A percentile compares a stretch with the other conserved stretches of the same genome.
phyloP scores from a whole-genome alignment of 2,113 vertebrate genomes.

The Puntigrus tetrazona region DNA sequence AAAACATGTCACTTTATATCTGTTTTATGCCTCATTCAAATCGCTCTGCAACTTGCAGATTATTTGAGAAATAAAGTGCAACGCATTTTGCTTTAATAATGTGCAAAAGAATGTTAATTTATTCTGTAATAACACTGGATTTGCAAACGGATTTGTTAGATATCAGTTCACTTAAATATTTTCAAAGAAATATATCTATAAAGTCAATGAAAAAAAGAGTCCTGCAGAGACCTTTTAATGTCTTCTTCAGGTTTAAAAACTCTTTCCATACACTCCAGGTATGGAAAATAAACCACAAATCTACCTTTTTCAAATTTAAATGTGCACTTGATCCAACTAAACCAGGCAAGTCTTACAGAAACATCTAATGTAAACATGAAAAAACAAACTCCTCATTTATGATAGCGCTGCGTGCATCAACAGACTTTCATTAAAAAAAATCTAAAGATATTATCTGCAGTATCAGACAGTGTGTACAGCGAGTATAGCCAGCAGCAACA shows the following conservation, averaged over 20 bases:
- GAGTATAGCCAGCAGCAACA: slow-evolving; percentile 21
- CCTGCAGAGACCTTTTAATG: not conserved
- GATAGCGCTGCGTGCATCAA: not conserved
- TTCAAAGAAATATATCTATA: not conserved
- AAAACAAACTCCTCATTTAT: slow-evolving; percentile 6
- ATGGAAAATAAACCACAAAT: slow-evolving; percentile 15
- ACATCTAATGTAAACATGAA: slow-evolving; percentile 1
- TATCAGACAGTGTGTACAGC: not conserved
- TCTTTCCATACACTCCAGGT: not conserved
- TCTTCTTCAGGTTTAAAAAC: not conserved
- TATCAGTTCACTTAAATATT: slow-evolving; percentile 3
- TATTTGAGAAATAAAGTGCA: not conserved
- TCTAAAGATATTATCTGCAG: not conserved
- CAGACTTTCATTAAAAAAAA: not conserved
- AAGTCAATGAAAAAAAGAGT: not conserved
- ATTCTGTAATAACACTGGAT: slow-evolving; percentile 8
- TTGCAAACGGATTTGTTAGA: not conserved
- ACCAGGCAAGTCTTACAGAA: not conserved
- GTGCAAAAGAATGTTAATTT: slow-evolving; percentile 9
- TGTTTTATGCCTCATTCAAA: slow-evolving; percentile 30
- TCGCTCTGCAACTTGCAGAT: slow-evolving; percentile 4
- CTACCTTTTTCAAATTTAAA: not conserved
- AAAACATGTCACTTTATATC: slow-evolving; percentile 39
- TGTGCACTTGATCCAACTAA: not conserved
- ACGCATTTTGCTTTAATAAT: not conserved